Conservation (phyloP, 92 coral and sea anemone species). For the Paragorgia papillata region DNA sequence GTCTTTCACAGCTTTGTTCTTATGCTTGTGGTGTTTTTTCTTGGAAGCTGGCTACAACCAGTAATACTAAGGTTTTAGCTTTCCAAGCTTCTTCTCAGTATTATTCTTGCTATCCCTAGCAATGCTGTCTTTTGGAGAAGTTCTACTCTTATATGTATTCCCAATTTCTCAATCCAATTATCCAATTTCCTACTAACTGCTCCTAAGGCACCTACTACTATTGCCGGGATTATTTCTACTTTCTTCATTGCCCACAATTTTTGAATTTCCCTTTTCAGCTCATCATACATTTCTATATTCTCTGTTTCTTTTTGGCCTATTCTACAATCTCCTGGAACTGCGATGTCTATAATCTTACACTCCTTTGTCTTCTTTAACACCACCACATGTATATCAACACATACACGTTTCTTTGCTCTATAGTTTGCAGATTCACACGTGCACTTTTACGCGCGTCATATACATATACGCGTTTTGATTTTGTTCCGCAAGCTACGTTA, state of each 20-base stretch:
- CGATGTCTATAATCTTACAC: slow-evolving; percentile 14
- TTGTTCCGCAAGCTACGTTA: too few relatives aligned
- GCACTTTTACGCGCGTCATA: too few relatives aligned
- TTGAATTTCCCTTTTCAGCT: slow-evolving; percentile 8
- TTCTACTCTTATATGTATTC: slow-evolving; percentile 14
- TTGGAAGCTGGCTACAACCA: too few relatives aligned
- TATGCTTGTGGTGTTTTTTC: too few relatives aligned
- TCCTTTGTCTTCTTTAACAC: too few relatives aligned
- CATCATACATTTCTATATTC: not conserved
- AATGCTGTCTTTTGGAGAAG: slow-evolving; percentile 42
- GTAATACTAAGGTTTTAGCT: slow-evolving; percentile 6
- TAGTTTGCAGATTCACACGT: too few relatives aligned
- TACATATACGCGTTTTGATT: too few relatives aligned
- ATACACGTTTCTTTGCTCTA: too few relatives aligned
- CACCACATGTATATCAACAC: too few relatives aligned
- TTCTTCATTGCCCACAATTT: slow-evolving; percentile 3
- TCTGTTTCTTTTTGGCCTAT: not conserved
- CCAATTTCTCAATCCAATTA: slow-evolving; percentile 24
- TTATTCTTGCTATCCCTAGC: slow-evolving; percentile 48
- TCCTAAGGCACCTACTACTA: slow-evolving; percentile 6
- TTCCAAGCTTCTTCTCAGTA: slow-evolving; percentile 38
- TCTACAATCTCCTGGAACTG: slow-evolving; percentile 17
- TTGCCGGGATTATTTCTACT: not conserved
- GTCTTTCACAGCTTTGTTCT: too few relatives aligned
- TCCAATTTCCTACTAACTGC: slow-evolving; percentile 26